Conservation (phyloP, 2,113 vertebrate genomes). For the Hiodon alosoides region DNA sequence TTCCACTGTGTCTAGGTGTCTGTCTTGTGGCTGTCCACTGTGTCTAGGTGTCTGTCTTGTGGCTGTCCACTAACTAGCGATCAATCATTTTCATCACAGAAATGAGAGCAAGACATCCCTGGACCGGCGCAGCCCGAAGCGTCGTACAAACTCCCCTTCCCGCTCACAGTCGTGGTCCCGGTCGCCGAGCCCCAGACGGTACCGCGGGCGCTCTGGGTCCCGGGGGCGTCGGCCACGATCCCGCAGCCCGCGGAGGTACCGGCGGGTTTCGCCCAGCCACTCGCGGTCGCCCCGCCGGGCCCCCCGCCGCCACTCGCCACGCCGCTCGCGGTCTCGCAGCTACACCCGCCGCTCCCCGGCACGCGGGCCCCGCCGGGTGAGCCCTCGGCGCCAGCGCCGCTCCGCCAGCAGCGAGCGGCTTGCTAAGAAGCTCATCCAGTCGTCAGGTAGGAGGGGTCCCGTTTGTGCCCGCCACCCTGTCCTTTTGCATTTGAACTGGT, state of each 20-base stretch:
- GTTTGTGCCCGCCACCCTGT: neutral
- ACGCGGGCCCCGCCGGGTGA: slow-evolving; percentile 25
- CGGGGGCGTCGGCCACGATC: slow-evolving; percentile 52
- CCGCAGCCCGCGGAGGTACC: slow-evolving; percentile 52
- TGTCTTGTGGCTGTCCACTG: neutral
- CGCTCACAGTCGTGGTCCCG: slow-evolving; percentile 38
- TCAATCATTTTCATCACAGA: slow-evolving; percentile 11
- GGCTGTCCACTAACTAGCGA: neutral
- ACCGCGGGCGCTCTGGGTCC: slow-evolving; percentile 53
- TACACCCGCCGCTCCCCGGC: slow-evolving; percentile 28
- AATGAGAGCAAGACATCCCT: slow-evolving; percentile 25
- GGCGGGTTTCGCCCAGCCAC: slow-evolving; percentile 30
- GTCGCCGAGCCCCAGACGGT: slow-evolving; percentile 53
- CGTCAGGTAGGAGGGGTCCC: slow-evolving; percentile 54
- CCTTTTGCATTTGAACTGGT: neutral
- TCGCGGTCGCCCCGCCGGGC: slow-evolving; percentile 42
- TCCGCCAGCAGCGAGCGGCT: slow-evolving; percentile 58
- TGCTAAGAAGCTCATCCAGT: slow-evolving; percentile 51
- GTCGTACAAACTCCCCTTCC: slow-evolving; percentile 45
- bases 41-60: neutral
- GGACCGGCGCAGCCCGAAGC: slow-evolving; percentile 48
- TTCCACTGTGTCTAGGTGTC: slow-evolving; percentile 39
- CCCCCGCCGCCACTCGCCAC: slow-evolving; percentile 42
- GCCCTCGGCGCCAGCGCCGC: slow-evolving; percentile 38
- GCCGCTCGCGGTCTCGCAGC: slow-evolving; percentile 41